These are phyloP conservation scores for Peucedramus taeniatus DNA, from an alignment of 2,113 vertebrate species.

Conservation along the genomic window DNA sequence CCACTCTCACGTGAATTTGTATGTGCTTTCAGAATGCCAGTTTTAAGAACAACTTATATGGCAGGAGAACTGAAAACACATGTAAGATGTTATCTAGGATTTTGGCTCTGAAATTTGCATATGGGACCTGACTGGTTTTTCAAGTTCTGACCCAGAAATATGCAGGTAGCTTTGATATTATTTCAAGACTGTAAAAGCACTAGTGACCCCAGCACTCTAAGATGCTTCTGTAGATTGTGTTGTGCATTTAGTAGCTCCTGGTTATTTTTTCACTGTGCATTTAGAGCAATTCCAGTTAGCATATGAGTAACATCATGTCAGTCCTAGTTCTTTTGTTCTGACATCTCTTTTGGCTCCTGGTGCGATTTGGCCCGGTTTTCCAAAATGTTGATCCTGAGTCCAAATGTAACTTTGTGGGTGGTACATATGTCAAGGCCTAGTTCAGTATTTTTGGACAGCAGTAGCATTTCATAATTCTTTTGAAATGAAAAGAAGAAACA, in stretches of 20 bases:
- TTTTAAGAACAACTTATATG: background rate
- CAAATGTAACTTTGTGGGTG: constrained; percentile 58
- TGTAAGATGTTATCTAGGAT: background rate
- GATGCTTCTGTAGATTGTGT: background rate
- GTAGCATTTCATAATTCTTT: constrained; percentile 40
- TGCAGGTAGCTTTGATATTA: background rate
- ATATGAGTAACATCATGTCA: constrained; percentile 52
- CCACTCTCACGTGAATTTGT: background rate
- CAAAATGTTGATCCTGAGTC: constrained; percentile 42
- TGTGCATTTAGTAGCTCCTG: constrained; percentile 1
- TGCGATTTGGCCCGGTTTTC: constrained; percentile 31
- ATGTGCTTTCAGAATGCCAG: background rate
- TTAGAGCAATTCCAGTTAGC: constrained; percentile 41
- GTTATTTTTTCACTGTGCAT: background rate
- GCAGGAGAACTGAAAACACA: background rate
- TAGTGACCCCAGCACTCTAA: background rate
- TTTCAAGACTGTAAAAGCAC: background rate
- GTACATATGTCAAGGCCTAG: constrained; percentile 42
- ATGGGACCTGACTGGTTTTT: background rate
- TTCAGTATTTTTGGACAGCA: constrained; percentile 49
- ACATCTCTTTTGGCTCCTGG: constrained; percentile 48
- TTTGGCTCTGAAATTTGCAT: background rate
- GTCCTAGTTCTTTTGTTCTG: constrained; percentile 42
- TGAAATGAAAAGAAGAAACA: background rate
- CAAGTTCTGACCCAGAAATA: background rate